Conservation (phyloP, 2,797 vertebrate species). For the Poecile montanus region DNA sequence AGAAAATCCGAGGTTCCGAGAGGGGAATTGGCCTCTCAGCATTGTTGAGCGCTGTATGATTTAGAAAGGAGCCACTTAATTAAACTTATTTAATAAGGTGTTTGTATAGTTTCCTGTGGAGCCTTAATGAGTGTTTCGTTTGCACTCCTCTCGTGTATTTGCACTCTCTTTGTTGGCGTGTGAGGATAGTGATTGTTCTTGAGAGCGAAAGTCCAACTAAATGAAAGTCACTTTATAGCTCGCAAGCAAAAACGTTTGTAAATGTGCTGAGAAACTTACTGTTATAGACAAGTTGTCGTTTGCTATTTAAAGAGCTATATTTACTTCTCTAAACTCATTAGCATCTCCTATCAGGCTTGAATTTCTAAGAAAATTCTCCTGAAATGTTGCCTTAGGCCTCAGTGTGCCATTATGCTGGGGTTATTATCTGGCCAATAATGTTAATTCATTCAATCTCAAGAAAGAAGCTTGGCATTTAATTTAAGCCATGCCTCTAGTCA, state of each 20-base stretch:
- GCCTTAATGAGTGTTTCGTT: slow-evolving; percentile 19
- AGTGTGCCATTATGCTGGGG: slow-evolving; percentile 24
- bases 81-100: slow-evolving; percentile 40
- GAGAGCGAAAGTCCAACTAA: background rate
- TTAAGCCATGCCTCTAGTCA: slow-evolving; percentile 41
- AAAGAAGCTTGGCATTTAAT: slow-evolving; percentile 60
- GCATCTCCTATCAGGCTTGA: slow-evolving; percentile 37
- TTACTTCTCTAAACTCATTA: slow-evolving; percentile 62
- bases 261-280: slow-evolving; percentile 32
- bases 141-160: background rate
- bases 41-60: background rate
- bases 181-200: slow-evolving; percentile 42
- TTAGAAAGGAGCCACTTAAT: slow-evolving; percentile 35
- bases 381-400: slow-evolving; percentile 50
- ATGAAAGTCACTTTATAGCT: slow-evolving; percentile 34
- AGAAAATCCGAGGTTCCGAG: background rate
- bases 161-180: background rate
- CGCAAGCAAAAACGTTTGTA: background rate
- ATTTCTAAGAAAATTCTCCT: slow-evolving; percentile 48
- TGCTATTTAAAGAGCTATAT: slow-evolving; percentile 58
- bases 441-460: slow-evolving; percentile 58
- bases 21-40: background rate
- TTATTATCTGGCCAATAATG: slow-evolving; percentile 64
- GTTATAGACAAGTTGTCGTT: slow-evolving; percentile 60
- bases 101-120: slow-evolving; percentile 40